Percentiles rank a stretch among this genome's conserved stretches.
These are phyloP conservation scores for Prosapia bicincta DNA, from an alignment of 2,888 invertebrate species.

Conservation along the genomic window DNA sequence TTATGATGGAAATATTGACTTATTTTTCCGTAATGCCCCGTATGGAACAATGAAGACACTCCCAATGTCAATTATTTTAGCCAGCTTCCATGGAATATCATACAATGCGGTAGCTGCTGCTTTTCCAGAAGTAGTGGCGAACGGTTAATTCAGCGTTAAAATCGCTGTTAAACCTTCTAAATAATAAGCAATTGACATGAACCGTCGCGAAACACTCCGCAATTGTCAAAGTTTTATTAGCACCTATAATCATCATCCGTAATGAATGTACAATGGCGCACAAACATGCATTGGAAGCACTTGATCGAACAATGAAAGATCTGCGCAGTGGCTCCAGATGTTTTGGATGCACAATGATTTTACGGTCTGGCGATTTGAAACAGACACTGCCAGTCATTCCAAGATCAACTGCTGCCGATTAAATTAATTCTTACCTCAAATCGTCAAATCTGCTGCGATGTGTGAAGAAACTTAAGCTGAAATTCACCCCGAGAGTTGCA, in stretches of 20 bases:
- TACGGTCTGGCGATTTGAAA: slow-evolving; percentile 32
- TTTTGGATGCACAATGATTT: slow-evolving; percentile 35
- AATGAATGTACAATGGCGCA: too few species aligned
- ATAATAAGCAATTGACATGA: too few species aligned
- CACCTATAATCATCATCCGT: slow-evolving; percentile 41
- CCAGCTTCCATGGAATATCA: slow-evolving; percentile 37
- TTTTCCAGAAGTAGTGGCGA: slow-evolving; percentile 39
- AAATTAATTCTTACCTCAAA: slow-evolving; percentile 32
- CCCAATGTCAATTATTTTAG: slow-evolving; percentile 36
- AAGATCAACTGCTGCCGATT: slow-evolving; percentile 32
- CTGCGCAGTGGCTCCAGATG: slow-evolving; percentile 34
- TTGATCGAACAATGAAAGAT: too few species aligned
- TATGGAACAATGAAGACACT: slow-evolving; percentile 23
- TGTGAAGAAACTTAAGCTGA: slow-evolving; percentile 16
- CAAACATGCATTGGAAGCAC: too few species aligned
- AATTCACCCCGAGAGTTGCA: slow-evolving; percentile 22
- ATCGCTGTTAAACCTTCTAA: too few species aligned
- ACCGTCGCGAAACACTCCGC: too few species aligned
- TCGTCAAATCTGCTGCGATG: slow-evolving; percentile 27
- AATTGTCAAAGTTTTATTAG: slow-evolving; percentile 41
- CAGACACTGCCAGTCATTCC: slow-evolving; percentile 36
- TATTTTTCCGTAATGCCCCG: slow-evolving; percentile 11
- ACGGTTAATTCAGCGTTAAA: too few species aligned
- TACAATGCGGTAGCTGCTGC: slow-evolving; percentile 39
- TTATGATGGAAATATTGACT: slow-evolving; percentile 7